Conservation (phyloP, 2,888 invertebrate species). For the Tiliacea aurago region DNA sequence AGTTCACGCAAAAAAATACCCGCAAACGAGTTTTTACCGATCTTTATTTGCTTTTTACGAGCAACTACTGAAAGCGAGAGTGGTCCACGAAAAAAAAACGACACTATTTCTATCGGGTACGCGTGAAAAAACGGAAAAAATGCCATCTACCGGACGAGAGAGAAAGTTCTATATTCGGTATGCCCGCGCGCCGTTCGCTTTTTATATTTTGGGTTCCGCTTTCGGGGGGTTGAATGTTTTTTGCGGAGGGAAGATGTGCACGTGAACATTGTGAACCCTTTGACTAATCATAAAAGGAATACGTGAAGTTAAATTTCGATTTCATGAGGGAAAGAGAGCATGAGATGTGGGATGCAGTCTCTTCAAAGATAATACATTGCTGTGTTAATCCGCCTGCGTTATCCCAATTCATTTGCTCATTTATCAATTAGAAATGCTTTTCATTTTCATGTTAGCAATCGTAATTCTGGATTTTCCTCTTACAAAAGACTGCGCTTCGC, state of each 20-base stretch:
- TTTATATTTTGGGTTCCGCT: constrained; percentile 66
- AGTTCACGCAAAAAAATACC: constrained; percentile 77
- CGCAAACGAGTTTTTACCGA: constrained; percentile 83
- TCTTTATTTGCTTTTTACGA: constrained; percentile 89
- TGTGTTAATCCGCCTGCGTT: not conserved
- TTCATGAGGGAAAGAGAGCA: not conserved
- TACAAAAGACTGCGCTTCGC: too few species aligned
- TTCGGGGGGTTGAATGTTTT: constrained; percentile 7
- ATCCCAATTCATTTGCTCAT: not conserved
- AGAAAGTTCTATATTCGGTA: constrained; percentile 87
- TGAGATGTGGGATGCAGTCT: not conserved
- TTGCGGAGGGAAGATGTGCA: not conserved
- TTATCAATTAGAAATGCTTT: too few species aligned
- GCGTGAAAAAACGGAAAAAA: constrained; percentile 82
- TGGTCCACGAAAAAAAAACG: constrained; percentile 83
- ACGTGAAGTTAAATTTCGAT: not conserved
- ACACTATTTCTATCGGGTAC: constrained; percentile 89
- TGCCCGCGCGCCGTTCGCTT: constrained; percentile 78
- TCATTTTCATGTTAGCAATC: not conserved
- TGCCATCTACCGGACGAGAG: constrained; percentile 79
- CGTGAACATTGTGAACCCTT: not conserved
- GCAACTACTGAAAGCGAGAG: constrained; percentile 86
- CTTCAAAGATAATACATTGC: constrained; percentile 2
- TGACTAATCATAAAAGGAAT: constrained; percentile 12
- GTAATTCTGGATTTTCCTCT: not conserved